Conservation (phyloP, 2,888 invertebrate species). For the Lamproptera curius region DNA sequence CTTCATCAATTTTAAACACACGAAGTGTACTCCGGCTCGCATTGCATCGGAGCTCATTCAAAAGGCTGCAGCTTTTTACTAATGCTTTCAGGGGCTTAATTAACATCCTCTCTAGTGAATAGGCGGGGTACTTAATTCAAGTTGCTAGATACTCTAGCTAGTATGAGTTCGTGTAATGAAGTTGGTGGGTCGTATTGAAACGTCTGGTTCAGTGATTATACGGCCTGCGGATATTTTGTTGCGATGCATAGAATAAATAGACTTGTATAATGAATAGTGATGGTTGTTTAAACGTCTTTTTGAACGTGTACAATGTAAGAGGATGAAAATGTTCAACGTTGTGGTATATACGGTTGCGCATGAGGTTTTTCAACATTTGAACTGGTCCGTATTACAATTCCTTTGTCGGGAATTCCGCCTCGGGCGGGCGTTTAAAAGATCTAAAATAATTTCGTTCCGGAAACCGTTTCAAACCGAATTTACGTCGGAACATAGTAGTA, state of each 20-base stretch:
- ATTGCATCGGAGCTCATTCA: slow-evolving; percentile 48
- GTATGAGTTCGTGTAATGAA: slow-evolving; percentile 32
- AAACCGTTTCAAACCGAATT: slow-evolving; percentile 24
- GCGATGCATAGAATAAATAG: slow-evolving; percentile 4
- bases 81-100: slow-evolving; percentile 68
- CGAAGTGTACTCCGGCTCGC: slow-evolving; percentile 35
- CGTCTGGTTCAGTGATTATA: slow-evolving; percentile 14
- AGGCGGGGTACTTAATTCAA: slow-evolving; percentile 54
- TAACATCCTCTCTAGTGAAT: slow-evolving; percentile 66
- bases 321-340: too few species aligned
- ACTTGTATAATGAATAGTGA: background rate
- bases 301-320: background rate
- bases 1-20: slow-evolving; percentile 53
- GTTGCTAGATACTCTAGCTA: slow-evolving; percentile 34
- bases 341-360: background rate
- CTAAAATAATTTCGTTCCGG: slow-evolving; percentile 21
- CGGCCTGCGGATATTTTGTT: slow-evolving; percentile 13
- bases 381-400: slow-evolving; percentile 8
- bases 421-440: slow-evolving; percentile 14
- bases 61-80: slow-evolving; percentile 62
- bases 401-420: slow-evolving; percentile 13
- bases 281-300: too few species aligned
- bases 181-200: slow-evolving; percentile 23
- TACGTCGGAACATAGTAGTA: slow-evolving; percentile 19
- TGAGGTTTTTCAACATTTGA: background rate